phyloP scores from a whole-genome alignment of 2,797 vertebrate species.

The Harpagifer antarcticus region DNA sequence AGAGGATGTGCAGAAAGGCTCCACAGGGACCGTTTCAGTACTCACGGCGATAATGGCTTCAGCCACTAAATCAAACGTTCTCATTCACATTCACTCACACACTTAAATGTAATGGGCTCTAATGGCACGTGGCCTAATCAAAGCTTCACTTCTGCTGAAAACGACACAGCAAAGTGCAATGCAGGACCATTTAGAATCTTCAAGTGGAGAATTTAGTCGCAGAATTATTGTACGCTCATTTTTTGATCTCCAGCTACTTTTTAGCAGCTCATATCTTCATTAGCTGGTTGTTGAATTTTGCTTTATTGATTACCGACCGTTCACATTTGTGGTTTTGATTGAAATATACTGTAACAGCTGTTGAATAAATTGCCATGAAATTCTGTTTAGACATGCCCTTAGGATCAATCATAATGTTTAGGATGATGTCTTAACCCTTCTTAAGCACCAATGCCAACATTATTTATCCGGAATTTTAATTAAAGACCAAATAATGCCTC shows the following conservation, averaged over 20 bases:
- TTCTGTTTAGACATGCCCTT: neutral
- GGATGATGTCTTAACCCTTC: neutral
- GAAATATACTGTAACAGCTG: neutral
- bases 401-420: neutral
- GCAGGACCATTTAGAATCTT: neutral
- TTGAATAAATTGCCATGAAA: neutral
- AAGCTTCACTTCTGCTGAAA: conserved; percentile 34
- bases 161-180: neutral
- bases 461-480: neutral
- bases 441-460: neutral
- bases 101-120: conserved; percentile 41
- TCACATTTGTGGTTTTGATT: conserved; percentile 7
- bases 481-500: neutral
- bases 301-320: neutral
- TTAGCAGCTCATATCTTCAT: neutral
- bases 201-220: neutral
- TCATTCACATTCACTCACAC: conserved; percentile 46
- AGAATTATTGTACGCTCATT: neutral
- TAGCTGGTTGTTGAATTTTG: neutral
- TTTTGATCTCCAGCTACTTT: neutral
- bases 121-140: conserved; percentile 36
- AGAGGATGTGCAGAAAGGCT: conserved; percentile 44
- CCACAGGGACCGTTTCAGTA: conserved; percentile 59
- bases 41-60: conserved; percentile 46
- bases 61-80: conserved; percentile 63